These are phyloP conservation scores for Trachelus troglodyta DNA, from an alignment of 2,888 invertebrate species.

Conservation along the genomic window DNA sequence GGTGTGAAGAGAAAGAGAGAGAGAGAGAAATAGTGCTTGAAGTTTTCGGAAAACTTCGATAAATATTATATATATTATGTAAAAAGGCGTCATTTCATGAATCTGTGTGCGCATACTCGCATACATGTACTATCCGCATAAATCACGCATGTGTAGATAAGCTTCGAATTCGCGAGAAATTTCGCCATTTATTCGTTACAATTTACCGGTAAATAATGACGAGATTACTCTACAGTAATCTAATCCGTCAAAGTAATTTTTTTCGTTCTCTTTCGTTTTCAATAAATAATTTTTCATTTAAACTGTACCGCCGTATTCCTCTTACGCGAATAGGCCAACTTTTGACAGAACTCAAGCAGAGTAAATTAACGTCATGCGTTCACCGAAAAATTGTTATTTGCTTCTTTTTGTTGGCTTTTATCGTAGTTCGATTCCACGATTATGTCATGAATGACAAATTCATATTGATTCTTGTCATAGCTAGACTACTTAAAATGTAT, in stretches of 20 bases:
- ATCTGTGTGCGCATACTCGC: neutral
- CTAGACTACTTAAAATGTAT: neutral
- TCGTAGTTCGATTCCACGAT: neutral
- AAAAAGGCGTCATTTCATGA: neutral
- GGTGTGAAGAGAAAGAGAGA: neutral
- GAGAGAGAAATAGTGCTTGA: neutral
- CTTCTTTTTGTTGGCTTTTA: neutral
- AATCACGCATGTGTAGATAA: too few relatives aligned
- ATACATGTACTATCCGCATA: neutral
- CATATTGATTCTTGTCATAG: constrained; percentile 5
- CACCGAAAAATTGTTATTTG: neutral
- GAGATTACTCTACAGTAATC: neutral
- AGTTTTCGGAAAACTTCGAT: neutral
- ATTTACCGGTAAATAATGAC: neutral
- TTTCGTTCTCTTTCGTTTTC: neutral
- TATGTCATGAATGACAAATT: neutral
- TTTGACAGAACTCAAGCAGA: neutral
- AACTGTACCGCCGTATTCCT: neutral
- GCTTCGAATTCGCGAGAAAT: too few relatives aligned
- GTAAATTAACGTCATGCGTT: neutral
- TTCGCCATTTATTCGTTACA: neutral
- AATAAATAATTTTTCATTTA: neutral
- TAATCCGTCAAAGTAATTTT: neutral
- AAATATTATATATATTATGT: neutral
- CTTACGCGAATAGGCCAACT: neutral